Evolutionary conservation across 1,140 invertebrate species (phyloP), one percentile per base, ranked within the genome.

Genomic region (Centruroides vittatus): DNA sequence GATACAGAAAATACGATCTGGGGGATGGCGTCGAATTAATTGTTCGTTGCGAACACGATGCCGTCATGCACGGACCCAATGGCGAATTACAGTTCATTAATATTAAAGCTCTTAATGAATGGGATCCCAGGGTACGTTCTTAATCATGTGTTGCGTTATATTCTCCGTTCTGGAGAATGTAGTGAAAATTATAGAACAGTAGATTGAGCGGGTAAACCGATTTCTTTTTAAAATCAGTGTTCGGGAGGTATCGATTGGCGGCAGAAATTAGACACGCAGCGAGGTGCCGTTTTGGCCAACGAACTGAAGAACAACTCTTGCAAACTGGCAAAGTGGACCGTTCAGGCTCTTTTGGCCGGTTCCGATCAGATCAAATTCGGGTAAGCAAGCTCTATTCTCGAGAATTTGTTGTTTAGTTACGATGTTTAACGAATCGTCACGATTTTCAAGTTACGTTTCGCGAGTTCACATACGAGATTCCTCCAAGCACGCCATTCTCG

Each of bases 271-370:
- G 97, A 99, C 73, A 91, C 86, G 0, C 97, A 99, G 77, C 82
- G 94, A 62, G 97, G 95, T 66, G 95, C 96, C 52, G 96, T 99
- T 35, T 76, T 99, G 13, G 97, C 96, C 36, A 98, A 98, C 71
- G 97, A 99, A 75, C 75, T 99, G 63, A 84, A 97, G 67, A 99
- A 99, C 73, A 99, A 99, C 76, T 91, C 93, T 6, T 98, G 93
- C 78, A 99, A 99, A 76, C 78, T 99, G 58, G 94, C 95, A 55
- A 99, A 98, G 74, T 99, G 97, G 96, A 99, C 97, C 1, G 89
- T 97, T 1, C 93, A 96, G 65, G 92, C 96, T 35, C 76, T 99
- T 13, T 77, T 99, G 5, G 93, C 94, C 57, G 93, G 95, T 5
- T 96, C 93, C 13, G 93, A 98, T 78, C 90, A 96, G 73, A 84